Evolutionary conservation across 2,888 invertebrate species (phyloP).

Genomic region (Aporophyla nigra): DNA sequence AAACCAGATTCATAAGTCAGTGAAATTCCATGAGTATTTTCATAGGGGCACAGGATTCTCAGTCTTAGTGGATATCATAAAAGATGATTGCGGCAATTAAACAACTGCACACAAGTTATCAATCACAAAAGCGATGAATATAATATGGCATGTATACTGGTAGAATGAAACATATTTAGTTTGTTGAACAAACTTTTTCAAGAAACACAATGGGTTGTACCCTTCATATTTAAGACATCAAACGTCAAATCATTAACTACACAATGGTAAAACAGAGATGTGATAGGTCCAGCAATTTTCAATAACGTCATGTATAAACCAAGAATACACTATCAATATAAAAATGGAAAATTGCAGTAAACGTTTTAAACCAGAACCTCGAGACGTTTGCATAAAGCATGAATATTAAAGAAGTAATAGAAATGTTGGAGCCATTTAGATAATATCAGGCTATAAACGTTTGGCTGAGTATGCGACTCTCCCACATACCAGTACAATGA

Average conservation of each 20-base stretch:
- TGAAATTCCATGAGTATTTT: no score
- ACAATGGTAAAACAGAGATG: conserved; percentile 25
- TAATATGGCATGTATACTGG: neutral
- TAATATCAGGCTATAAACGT: conserved; percentile 41
- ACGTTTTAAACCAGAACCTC: conserved; percentile 17
- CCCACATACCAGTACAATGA: conserved; percentile 45
- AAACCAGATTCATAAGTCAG: neutral
- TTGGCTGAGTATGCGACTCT: conserved; percentile 41
- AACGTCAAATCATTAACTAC: neutral
- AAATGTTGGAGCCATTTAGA: conserved; percentile 51
- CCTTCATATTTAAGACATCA: neutral
- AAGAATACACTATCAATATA: conserved; percentile 1
- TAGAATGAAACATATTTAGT: neutral
- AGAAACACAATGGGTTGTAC: neutral
- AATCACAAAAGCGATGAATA: neutral
- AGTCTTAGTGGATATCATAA: neutral
- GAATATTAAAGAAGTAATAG: conserved; percentile 63
- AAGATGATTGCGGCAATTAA: neutral
- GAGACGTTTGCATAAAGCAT: conserved; percentile 43
- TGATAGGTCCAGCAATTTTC: conserved; percentile 18
- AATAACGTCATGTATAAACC: conserved; percentile 20
- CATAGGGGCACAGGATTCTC: no score
- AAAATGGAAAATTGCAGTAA: conserved; percentile 26
- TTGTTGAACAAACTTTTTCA: neutral
- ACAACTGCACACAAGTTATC: neutral